Base-by-base conservation (phyloP, 2,888 invertebrate genomes). In the Drosophila limbata region DNA sequence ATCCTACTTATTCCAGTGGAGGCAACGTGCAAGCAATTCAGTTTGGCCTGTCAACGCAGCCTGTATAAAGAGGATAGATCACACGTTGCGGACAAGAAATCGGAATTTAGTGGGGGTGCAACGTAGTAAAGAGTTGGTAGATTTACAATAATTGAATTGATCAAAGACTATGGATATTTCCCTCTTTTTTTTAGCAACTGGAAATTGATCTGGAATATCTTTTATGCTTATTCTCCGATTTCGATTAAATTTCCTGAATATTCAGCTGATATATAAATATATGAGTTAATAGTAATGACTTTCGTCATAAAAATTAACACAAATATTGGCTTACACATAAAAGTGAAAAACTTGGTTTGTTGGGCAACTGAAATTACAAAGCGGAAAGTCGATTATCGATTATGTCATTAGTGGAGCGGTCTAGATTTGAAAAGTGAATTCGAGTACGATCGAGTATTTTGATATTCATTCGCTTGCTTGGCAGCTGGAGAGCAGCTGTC, bases 371-470 rank as follows among this genome's bases (percentile, higher is more conserved):
- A 25, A 61, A 61, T 63, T 65, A 66, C 21, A 33, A 69, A 65
- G 52, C 71, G 65, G 69, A 72, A 77, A 74, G 77, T 73, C 60
- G 66, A 66, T 80, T 77, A 80, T 77, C 62, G 81, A 80, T 77
- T 77, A 69, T 66, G 69, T 69, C 77, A 81, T 81, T 71, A 67
- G 61, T 50, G 51, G 63, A 69, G 35, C 42, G 59, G 69, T 51
- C 48, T 68, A 53, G 52, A 66, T 71, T 73, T 70, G 33, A 66
- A 74, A 75, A 71, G 39, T 56, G 31, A 35, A 63, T 56, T 47
- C 39, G 31, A 15, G 13, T 21, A 19, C 9, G 28, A 8, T 28
- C 8, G 28, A 28, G 28, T 39, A 28, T 48, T 48, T 63, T 48
- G 63, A 63, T 69, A 72, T 67, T 47, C 5, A 5, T 39, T 44